A percentile compares a stretch with the other conserved stretches of the same genome.
Evolutionary conservation across 2,113 vertebrate species (phyloP).

Genomic region (Xenopus borealis): DNA sequence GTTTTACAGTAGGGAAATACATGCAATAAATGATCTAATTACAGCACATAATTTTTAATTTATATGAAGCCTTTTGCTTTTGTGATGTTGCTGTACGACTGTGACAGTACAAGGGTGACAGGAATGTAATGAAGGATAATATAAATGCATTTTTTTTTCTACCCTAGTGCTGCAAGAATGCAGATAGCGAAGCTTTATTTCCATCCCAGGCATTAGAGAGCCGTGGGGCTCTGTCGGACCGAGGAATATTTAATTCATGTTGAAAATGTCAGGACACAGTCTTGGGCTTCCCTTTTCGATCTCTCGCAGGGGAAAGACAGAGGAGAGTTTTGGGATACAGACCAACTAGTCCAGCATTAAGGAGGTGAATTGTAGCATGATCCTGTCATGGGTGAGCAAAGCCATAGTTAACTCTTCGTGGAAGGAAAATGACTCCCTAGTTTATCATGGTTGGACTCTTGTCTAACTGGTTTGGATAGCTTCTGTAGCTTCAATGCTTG

Average conservation of each 20-base stretch:
- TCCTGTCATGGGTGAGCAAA: neutral
- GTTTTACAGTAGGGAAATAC: too few species aligned
- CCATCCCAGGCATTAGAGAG: slow-evolving; percentile 8
- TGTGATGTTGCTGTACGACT: neutral
- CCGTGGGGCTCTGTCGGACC: slow-evolving; percentile 34
- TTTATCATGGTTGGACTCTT: neutral
- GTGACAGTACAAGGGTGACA: neutral
- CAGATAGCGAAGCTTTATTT: slow-evolving; percentile 14
- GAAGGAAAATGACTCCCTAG: neutral
- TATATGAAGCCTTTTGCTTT: too few species aligned
- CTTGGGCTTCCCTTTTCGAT: slow-evolving; percentile 4
- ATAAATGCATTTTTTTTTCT: neutral
- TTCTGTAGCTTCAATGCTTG: too few species aligned
- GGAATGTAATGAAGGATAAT: neutral
- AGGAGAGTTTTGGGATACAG: slow-evolving; percentile 2
- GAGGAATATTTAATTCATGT: slow-evolving; percentile 31
- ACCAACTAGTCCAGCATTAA: neutral
- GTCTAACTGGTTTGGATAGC: neutral
- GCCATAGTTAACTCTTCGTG: neutral
- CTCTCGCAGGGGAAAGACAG: slow-evolving; percentile 7
- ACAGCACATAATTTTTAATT: too few species aligned
- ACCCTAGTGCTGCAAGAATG: neutral
- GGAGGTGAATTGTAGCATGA: neutral
- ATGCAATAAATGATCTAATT: too few species aligned
- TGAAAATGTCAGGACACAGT: slow-evolving; percentile 36